phyloP scores from a whole-genome alignment of 2,888 invertebrate species.

The Scrobipalpa atriplicella region DNA sequence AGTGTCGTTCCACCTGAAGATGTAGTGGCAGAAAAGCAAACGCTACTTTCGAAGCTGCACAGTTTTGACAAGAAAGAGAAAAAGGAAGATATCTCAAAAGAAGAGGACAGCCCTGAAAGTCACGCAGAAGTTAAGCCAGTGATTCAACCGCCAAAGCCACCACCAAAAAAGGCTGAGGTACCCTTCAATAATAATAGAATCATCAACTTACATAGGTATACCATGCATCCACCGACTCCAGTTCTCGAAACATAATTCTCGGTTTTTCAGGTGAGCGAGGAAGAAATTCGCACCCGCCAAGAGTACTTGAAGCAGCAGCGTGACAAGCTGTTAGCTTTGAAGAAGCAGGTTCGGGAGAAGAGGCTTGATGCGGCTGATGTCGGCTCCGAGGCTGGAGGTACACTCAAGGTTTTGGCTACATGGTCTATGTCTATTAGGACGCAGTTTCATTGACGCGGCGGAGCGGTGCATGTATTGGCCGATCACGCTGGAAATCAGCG shows the following conservation, averaged over 20 bases:
- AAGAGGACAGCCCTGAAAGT: constrained; percentile 6
- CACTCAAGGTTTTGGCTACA: background rate
- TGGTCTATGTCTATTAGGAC: too few species aligned
- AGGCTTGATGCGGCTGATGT: constrained; percentile 86
- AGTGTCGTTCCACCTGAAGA: constrained; percentile 64
- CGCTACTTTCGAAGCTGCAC: constrained; percentile 66
- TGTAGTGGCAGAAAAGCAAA: constrained; percentile 71
- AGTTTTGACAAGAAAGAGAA: constrained; percentile 65
- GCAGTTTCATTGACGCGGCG: too few species aligned
- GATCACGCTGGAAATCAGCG: too few species aligned
- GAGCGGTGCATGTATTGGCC: too few species aligned
- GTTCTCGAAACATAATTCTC: too few species aligned
- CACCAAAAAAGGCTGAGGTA: constrained; percentile 66
- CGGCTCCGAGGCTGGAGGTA: constrained; percentile 73
- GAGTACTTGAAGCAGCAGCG: constrained; percentile 94
- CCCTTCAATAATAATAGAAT: background rate
- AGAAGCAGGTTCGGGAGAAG: constrained; percentile 93
- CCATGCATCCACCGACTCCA: too few species aligned
- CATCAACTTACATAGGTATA: too few species aligned
- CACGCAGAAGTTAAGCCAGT: constrained; percentile 32
- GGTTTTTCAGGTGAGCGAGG: constrained; percentile 64
- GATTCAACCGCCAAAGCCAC: constrained; percentile 50
- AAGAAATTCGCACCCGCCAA: constrained; percentile 90
- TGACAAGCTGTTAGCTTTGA: constrained; percentile 94
- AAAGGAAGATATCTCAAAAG: constrained; percentile 38